Percentiles rank a stretch among this genome's conserved stretches.
phyloP scores from a whole-genome alignment of 2,797 vertebrate genomes.

The Xenopus petersii region DNA sequence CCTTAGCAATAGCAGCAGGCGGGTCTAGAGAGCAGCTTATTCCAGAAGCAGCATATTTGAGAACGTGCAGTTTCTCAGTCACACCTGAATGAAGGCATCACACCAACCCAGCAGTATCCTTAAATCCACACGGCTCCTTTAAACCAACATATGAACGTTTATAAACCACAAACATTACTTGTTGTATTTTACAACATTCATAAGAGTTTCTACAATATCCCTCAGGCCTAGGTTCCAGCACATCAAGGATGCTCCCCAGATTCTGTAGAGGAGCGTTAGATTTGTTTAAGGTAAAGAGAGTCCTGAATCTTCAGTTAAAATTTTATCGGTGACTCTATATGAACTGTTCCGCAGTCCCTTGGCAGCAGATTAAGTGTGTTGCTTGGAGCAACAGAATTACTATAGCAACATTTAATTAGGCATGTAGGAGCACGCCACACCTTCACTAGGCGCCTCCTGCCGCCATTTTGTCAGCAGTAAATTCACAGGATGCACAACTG shows the following conservation, averaged over 20 bases:
- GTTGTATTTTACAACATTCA: too few relatives aligned
- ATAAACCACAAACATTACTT: too few relatives aligned
- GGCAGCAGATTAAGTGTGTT: background rate
- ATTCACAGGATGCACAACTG: background rate
- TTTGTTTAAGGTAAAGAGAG: too few relatives aligned
- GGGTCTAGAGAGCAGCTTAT: constrained; percentile 12
- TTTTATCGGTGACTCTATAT: too few relatives aligned
- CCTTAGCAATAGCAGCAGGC: background rate
- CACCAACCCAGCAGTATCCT: too few relatives aligned
- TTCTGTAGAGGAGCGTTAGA: too few relatives aligned
- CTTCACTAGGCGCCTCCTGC: background rate
- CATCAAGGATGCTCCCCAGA: too few relatives aligned
- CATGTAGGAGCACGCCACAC: background rate
- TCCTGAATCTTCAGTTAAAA: too few relatives aligned
- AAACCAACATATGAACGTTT: too few relatives aligned
- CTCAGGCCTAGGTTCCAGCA: too few relatives aligned
- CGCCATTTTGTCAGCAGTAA: background rate
- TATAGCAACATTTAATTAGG: background rate
- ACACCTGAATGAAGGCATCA: background rate
- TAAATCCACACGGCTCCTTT: too few relatives aligned
- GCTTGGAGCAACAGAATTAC: background rate
- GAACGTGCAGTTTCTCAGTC: constrained; percentile 34
- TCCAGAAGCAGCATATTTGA: background rate
- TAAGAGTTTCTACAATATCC: too few relatives aligned
- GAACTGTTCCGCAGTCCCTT: background rate